Conservation (phyloP, 2,888 invertebrate species). For the Microctonus brassicae region DNA sequence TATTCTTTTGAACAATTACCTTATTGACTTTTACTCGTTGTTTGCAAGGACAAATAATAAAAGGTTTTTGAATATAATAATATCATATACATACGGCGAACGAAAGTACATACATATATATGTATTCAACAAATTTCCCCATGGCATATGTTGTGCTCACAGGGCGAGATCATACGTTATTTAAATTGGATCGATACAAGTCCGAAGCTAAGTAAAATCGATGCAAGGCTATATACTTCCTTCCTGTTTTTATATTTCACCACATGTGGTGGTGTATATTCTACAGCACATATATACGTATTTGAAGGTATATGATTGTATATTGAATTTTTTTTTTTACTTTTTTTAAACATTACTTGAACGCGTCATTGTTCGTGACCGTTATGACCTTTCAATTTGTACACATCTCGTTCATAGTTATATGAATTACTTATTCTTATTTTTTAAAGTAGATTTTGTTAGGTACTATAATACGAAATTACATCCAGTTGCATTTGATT, state of each 20-base stretch:
- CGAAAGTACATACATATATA: not conserved
- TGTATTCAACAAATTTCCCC: not conserved
- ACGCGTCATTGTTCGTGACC: not conserved
- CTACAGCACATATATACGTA: not conserved
- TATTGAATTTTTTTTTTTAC: not conserved
- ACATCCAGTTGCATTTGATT: constrained; percentile 1
- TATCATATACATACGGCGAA: not conserved
- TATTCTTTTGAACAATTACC: not conserved
- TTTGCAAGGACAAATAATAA: not conserved
- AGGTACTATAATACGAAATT: constrained; percentile 12
- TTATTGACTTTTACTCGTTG: constrained; percentile 8
- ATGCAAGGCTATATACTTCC: not conserved
- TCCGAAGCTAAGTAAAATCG: constrained; percentile 16
- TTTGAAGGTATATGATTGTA: too few species aligned
- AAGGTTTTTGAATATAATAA: not conserved
- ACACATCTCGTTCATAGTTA: not conserved
- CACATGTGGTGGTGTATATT: not conserved
- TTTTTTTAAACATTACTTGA: not conserved
- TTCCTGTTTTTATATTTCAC: not conserved
- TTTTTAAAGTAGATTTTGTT: not conserved
- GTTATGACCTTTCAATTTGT: not conserved
- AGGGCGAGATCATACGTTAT: constrained; percentile 21
- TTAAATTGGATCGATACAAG: constrained; percentile 18
- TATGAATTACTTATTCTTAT: not conserved
- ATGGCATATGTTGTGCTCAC: constrained; percentile 4